These are phyloP conservation scores for Toxostoma redivivum DNA, from an alignment of 2,113 vertebrate genomes.

Conservation along the genomic window DNA sequence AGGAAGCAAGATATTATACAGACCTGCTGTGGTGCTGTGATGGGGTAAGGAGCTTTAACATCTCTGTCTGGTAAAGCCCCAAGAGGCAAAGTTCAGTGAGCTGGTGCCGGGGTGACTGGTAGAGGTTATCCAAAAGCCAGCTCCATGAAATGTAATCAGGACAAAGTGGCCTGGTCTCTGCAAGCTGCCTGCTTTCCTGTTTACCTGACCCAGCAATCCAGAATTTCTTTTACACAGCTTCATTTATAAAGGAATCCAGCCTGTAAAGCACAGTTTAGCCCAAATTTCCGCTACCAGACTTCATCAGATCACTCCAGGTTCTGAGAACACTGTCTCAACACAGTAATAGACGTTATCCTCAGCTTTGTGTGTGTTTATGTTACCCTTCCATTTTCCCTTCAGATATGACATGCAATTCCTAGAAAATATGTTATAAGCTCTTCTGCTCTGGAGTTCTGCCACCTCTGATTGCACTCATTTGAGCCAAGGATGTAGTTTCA, in stretches of 20 bases:
- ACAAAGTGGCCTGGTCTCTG: background rate
- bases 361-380: background rate
- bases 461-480: slow-evolving; percentile 16
- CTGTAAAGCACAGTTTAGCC: background rate
- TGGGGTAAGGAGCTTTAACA: background rate
- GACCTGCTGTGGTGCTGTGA: background rate
- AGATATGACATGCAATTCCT: slow-evolving; percentile 40
- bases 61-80: background rate
- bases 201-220: background rate
- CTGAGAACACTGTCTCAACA: background rate
- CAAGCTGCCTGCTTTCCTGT: background rate
- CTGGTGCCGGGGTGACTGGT: background rate
- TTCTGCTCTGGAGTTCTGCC: slow-evolving; percentile 36
- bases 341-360: background rate
- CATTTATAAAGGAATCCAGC: background rate
- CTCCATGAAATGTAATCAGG: background rate
- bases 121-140: slow-evolving; percentile 27
- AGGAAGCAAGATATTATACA: background rate
- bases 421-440: background rate
- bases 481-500: slow-evolving; percentile 1
- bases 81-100: background rate
- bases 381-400: slow-evolving; percentile 56
- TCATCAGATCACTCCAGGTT: background rate
- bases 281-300: background rate
- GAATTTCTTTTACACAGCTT: background rate